Percentiles rank a stretch among this genome's conserved stretches.
These are phyloP conservation scores for Microctenopoma lineatum DNA, from an alignment of 2,797 vertebrate genomes.

Conservation along the genomic window DNA sequence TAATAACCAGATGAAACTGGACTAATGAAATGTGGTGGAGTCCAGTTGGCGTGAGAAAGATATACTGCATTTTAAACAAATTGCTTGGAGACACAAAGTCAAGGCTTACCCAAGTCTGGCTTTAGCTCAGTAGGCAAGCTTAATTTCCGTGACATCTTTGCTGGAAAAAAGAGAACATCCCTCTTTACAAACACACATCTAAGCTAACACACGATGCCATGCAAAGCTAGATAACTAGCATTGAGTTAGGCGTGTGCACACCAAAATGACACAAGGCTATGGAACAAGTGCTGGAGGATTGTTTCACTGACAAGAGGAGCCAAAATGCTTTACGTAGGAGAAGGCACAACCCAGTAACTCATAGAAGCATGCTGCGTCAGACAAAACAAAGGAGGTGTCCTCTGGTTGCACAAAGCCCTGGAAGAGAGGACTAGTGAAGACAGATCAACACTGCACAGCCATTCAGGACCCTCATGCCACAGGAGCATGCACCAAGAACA, in stretches of 20 bases:
- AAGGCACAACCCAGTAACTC: slow-evolving; percentile 45
- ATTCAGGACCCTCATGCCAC: slow-evolving; percentile 81
- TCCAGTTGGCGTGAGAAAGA: slow-evolving; percentile 62
- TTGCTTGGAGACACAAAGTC: slow-evolving; percentile 82
- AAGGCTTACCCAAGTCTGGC: slow-evolving; percentile 99
- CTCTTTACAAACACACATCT: slow-evolving; percentile 87
- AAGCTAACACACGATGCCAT: slow-evolving; percentile 80
- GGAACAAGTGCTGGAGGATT: slow-evolving; percentile 35
- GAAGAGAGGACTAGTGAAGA: slow-evolving; percentile 68
- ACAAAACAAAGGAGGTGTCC: slow-evolving; percentile 64
- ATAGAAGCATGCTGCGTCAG: slow-evolving; percentile 73
- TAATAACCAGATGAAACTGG: slow-evolving; percentile 65
- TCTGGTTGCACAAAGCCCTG: slow-evolving; percentile 69
- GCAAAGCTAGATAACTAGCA: slow-evolving; percentile 75
- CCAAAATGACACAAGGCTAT: slow-evolving; percentile 42
- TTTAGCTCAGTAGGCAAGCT: slow-evolving; percentile 99
- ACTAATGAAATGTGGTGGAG: slow-evolving; percentile 69
- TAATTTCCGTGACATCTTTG: slow-evolving; percentile 99
- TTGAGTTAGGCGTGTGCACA: slow-evolving; percentile 63
- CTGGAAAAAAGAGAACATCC: slow-evolving; percentile 97
- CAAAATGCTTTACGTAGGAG: slow-evolving; percentile 63
- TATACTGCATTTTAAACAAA: slow-evolving; percentile 69
- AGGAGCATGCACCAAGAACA: slow-evolving; percentile 81
- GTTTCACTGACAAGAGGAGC: slow-evolving; percentile 41
- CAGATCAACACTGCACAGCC: slow-evolving; percentile 64